phyloP scores from a whole-genome alignment of 2,888 invertebrate genomes.

The Sicus ferrugineus region DNA sequence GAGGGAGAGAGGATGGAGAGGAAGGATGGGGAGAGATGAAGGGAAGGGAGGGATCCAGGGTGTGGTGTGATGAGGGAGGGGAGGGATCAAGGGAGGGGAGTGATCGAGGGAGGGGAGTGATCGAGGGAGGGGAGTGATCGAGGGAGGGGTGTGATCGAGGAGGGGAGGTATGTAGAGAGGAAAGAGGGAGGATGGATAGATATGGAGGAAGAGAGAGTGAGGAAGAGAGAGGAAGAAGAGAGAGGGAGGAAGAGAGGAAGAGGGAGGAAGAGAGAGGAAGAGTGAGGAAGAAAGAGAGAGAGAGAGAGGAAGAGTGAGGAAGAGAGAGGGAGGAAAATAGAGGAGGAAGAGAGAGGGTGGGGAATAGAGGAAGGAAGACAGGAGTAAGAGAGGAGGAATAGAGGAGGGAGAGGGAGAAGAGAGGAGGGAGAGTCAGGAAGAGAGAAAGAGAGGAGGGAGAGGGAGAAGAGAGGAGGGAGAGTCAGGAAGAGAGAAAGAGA shows the following conservation, averaged over 20 bases:
- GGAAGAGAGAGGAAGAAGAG: background rate
- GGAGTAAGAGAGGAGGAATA: background rate
- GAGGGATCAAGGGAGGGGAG: background rate
- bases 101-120: background rate
- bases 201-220: background rate
- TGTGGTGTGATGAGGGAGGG: background rate
- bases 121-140: background rate
- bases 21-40: background rate
- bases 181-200: background rate
- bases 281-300: background rate
- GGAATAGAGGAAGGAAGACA: background rate
- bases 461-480: background rate
- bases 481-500: background rate
- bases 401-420: background rate
- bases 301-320: background rate
- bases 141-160: background rate
- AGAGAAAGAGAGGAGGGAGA: background rate
- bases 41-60: background rate
- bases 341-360: background rate
- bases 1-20: background rate
- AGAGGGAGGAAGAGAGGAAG: background rate
- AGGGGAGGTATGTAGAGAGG: background rate
- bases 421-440: background rate
- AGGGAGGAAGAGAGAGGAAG: background rate
- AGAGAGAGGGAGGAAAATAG: background rate